Base-by-base conservation (phyloP, 35 echinoderm and acorn worm species). In the Stichopus chloronotus region DNA sequence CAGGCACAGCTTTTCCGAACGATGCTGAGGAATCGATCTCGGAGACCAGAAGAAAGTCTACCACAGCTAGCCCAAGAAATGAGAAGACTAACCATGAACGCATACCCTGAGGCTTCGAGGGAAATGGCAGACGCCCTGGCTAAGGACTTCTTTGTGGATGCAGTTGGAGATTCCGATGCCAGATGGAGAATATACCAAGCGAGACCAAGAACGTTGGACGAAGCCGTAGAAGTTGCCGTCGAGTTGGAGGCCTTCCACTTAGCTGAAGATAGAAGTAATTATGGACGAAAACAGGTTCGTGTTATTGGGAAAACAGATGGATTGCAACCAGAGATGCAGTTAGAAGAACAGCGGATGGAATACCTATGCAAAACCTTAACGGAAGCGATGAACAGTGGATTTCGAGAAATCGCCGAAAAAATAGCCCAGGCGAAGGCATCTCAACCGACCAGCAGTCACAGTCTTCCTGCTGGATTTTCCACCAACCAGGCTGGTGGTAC, bases 61-160 rank as follows among this genome's bases (percentile, higher is more conserved):
- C 86, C 58, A 11, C 57, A 88, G 65, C 20, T 88, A 11, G 86
- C 86, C 4, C 58, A 88, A 6, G 86, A 88, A n/a, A 22, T 88
- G 5, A 14, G 21, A 59, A 14, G 58, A 9, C 86, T 65, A 11
- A 16, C 65, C 4, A 14, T 59, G 65, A 59, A 16, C 7, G 86
- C 86, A 6, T 88, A 88, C 58, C 58, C 86, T 3, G 21, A 57
- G 11, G 81, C 81, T 6, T 56, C 81, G 1, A 4, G n/a, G 6
- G 58, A 65, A 7, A 88, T 88, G 86, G 22, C 61, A 52, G 30
- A 10, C 6, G 20, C 84, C 5, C 2, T 87, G 21, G 84, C 55
- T 11, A 87, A 87, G 56, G 84, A 87, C 19, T 6, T 25, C 6
- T 88, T 88, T 21, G 58, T 88, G 5, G 86, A 88, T 53, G 57